phyloP scores from a whole-genome alignment of 2,888 invertebrate genomes.

The Electrophaes corylata region DNA sequence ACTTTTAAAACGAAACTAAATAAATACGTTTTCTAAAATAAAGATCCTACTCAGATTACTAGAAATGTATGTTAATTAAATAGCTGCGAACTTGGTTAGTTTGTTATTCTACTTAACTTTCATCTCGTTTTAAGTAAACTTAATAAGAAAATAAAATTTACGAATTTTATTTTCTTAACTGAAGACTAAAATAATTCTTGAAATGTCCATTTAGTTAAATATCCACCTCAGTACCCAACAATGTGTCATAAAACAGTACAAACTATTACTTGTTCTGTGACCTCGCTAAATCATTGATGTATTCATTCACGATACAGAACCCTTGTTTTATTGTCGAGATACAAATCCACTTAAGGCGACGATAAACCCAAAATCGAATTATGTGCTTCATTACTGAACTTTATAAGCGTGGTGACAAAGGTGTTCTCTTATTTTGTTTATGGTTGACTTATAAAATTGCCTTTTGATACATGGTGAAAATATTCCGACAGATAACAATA shows the following conservation, averaged over 20 bases:
- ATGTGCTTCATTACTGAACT: constrained; percentile 64
- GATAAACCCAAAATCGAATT: constrained; percentile 76
- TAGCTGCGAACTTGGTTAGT: no score
- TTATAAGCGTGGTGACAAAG: constrained; percentile 43
- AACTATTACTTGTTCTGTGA: constrained; percentile 7
- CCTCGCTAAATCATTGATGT: constrained; percentile 42
- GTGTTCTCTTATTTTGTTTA: constrained; percentile 34
- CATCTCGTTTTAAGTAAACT: no score
- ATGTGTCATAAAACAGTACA: constrained; percentile 25
- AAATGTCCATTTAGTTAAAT: background rate
- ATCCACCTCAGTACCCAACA: background rate
- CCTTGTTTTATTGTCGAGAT: constrained; percentile 67
- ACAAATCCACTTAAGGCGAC: constrained; percentile 68
- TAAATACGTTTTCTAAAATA: no score
- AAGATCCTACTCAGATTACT: no score
- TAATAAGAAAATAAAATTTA: no score
- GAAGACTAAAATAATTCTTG: background rate
- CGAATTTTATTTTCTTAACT: no score
- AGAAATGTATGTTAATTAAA: no score
- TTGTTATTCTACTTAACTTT: no score
- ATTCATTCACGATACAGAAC: constrained; percentile 53
- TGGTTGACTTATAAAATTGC: constrained; percentile 6
- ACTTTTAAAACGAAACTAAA: no score
- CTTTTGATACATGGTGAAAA: background rate
- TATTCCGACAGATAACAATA: background rate